Evolutionary conservation across 2,888 invertebrate species (phyloP), one percentile per base, ranked within the genome.

Genomic region (Brenthis daphne): DNA sequence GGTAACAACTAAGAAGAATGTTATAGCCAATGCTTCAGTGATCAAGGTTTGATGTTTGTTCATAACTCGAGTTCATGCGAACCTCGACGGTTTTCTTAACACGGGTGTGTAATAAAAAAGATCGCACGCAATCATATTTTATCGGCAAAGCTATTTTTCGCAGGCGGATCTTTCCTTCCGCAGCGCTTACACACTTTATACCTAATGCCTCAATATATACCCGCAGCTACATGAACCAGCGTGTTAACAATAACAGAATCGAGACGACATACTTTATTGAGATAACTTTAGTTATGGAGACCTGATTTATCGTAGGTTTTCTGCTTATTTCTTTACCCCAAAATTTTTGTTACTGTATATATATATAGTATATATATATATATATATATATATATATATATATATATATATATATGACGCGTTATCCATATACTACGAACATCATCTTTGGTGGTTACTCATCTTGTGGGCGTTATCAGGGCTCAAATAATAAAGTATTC

Each of bases 61-160:
- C 29, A n/a, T 51, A 20, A 47, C 51, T 55, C 64, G 47, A 58
- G 24, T 53, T 57, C 60, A 3, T 33, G 64, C 57, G 50, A 60
- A 20, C 54, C 66, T 43, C 56, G 55, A 65, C 63, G 60, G 64
- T 64, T 66, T 69, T n/a, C 33, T 51, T 43, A 67, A 67, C 65
- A 61, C 64, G 68, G 54, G 69, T 73, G 78, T 76, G 85, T 81
- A 86, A 87, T 89, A 90, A 88, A 89, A 87, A 87, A 84, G 83
- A 87, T 86, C 83, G 81, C 79, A 79, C 77, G 82, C 86, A 89
- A 90, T 90, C 89, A 90, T 90, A 89, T 89, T 88, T 90, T 89
- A 90, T 88, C 84, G 86, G 79, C 77, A 82, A 83, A 84, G 86
- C 83, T 82, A 84, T 87, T 86, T 85, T 81, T 81, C 82, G 79